phyloP scores from a whole-genome alignment of 2,888 invertebrate species.

The Lamellibrachia satsuma region DNA sequence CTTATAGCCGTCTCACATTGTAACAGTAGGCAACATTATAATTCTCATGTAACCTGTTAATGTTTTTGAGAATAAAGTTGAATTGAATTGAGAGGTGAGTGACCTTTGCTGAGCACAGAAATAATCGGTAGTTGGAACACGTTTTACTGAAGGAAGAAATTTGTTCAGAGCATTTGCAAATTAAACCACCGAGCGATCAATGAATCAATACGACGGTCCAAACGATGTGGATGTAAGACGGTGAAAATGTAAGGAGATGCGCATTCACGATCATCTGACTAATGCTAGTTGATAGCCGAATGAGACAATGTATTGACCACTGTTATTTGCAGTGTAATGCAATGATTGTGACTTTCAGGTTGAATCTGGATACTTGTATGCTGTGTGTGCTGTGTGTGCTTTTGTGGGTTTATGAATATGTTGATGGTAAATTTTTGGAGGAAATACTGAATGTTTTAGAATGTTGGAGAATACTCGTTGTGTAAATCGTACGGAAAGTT shows the following conservation, averaged over 20 bases:
- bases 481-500: background rate
- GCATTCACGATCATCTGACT: background rate
- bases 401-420: background rate
- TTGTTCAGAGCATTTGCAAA: slow-evolving; percentile 3
- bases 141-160: background rate
- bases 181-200: background rate
- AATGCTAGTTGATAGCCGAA: background rate
- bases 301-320: background rate
- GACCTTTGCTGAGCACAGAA: background rate
- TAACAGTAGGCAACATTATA: no score
- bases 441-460: background rate
- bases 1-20: no score
- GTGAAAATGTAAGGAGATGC: background rate
- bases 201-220: background rate
- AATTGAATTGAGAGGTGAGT: background rate
- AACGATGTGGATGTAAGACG: background rate
- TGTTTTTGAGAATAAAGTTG: no score
- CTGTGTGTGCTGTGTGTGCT: background rate
- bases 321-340: background rate
- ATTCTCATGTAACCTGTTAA: no score
- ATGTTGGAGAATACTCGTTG: background rate
- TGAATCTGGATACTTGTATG: background rate
- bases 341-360: background rate
- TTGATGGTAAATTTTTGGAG: background rate
- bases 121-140: background rate